Evolutionary conservation across 2,888 invertebrate species (phyloP).

Genomic region (Scaptomyza parva): DNA sequence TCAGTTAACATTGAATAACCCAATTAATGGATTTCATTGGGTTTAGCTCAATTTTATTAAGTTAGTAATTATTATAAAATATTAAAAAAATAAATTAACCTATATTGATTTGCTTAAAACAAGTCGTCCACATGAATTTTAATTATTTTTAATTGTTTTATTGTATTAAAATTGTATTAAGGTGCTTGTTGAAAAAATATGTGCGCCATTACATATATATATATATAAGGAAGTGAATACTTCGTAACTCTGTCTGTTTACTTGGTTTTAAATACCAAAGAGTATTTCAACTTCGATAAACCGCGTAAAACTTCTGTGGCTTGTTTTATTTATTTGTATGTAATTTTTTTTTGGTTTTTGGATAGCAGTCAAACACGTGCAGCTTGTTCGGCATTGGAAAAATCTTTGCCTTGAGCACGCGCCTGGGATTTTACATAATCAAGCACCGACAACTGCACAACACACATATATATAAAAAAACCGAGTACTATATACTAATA

Average conservation of each 20-base stretch:
- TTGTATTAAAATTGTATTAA: too few relatives aligned
- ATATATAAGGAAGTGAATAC: too few relatives aligned
- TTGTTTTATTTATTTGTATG: constrained; percentile 8
- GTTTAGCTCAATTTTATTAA: too few relatives aligned
- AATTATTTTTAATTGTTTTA: too few relatives aligned
- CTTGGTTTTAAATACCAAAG: background rate
- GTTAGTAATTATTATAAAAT: too few relatives aligned
- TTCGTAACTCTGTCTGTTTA: background rate
- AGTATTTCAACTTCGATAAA: background rate
- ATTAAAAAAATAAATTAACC: background rate
- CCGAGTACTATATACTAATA: too few relatives aligned
- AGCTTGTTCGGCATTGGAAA: constrained; percentile 80
- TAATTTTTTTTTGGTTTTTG: constrained; percentile 36
- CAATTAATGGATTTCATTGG: too few relatives aligned
- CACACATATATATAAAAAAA: constrained; percentile 24
- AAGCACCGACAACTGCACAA: constrained; percentile 66
- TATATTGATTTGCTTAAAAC: background rate
- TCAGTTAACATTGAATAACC: too few relatives aligned
- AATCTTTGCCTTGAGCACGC: constrained; percentile 84
- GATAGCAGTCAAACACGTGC: constrained; percentile 67
- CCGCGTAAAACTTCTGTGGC: background rate
- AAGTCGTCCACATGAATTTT: too few relatives aligned
- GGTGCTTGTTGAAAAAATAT: too few relatives aligned
- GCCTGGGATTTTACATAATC: constrained; percentile 83
- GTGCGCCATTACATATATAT: too few relatives aligned